phyloP scores from a whole-genome alignment of 2,797 vertebrate genomes.

The Sebastes cheni region DNA sequence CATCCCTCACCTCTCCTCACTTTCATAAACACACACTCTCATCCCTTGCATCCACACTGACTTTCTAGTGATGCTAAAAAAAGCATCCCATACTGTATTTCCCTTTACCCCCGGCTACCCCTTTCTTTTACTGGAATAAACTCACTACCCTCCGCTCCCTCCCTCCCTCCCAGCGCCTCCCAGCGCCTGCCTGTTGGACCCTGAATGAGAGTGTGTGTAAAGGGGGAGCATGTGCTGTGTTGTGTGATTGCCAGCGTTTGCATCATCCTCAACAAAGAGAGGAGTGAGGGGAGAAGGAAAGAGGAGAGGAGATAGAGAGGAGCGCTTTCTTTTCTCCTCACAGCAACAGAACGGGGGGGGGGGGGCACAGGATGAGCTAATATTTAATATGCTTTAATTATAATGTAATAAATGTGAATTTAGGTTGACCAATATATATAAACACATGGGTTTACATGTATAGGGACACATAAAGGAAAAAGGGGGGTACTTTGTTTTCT shows the following conservation, averaged over 20 bases:
- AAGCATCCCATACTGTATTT: neutral
- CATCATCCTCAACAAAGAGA: slow-evolving; percentile 84
- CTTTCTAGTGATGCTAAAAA: slow-evolving; percentile 62
- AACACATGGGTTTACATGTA: neutral
- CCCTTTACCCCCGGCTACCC: slow-evolving; percentile 4
- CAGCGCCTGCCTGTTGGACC: slow-evolving; percentile 25
- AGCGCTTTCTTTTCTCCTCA: slow-evolving; percentile 39
- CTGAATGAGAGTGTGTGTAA: slow-evolving; percentile 40
- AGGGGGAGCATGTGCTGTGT: slow-evolving; percentile 28
- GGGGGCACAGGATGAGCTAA: slow-evolving; percentile 17
- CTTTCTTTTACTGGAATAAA: slow-evolving; percentile 57
- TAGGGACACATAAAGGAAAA: neutral
- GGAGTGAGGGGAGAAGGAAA: slow-evolving; percentile 4
- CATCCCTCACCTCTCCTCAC: slow-evolving; percentile 47
- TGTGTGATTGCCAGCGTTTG: slow-evolving; percentile 84
- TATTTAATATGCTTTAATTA: slow-evolving; percentile 37
- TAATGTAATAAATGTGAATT: slow-evolving; percentile 43
- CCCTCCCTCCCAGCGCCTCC: slow-evolving; percentile 28
- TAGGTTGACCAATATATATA: neutral
- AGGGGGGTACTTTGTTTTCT: slow-evolving; percentile 54
- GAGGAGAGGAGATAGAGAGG: slow-evolving; percentile 11
- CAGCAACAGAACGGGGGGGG: slow-evolving; percentile 48
- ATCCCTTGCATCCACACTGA: neutral
- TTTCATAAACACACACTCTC: slow-evolving; percentile 29
- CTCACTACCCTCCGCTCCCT: slow-evolving; percentile 37